Conservation (phyloP, 2,797 vertebrate species). For the Schizopygopsis malacanthus region DNA sequence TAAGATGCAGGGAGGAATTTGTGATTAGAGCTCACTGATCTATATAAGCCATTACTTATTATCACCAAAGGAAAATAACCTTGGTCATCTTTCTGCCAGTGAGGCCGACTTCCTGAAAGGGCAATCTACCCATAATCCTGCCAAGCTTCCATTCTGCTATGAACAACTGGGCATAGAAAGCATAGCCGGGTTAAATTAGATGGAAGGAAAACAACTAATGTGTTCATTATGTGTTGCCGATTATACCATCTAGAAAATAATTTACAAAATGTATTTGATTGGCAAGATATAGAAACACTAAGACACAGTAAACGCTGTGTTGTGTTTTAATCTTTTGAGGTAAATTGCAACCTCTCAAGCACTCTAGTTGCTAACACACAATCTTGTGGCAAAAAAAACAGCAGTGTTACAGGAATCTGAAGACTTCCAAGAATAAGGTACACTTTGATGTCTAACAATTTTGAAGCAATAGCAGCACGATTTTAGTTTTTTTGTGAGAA, state of each 20-base stretch:
- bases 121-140: slow-evolving; percentile 50
- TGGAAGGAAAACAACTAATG: slow-evolving; percentile 7
- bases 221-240: neutral
- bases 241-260: neutral
- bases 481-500: neutral
- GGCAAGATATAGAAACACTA: slow-evolving; percentile 4
- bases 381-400: slow-evolving; percentile 51
- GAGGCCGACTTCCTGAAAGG: slow-evolving; percentile 44
- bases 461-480: neutral
- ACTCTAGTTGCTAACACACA: slow-evolving; percentile 53
- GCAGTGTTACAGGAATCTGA: slow-evolving; percentile 46
- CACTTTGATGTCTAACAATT: neutral
- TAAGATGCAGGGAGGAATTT: slow-evolving; percentile 45
- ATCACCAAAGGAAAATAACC: slow-evolving; percentile 47
- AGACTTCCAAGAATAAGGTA: slow-evolving; percentile 1
- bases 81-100: slow-evolving; percentile 33
- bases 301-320: neutral
- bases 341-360: slow-evolving; percentile 51
- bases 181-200: slow-evolving; percentile 16
- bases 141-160: slow-evolving; percentile 50
- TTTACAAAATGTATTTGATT: slow-evolving; percentile 5
- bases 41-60: slow-evolving; percentile 55
- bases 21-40: slow-evolving; percentile 56
- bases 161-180: slow-evolving; percentile 34
- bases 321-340: slow-evolving; percentile 30